These are phyloP conservation scores for Adelphocoris suturalis DNA, from an alignment of 2,888 invertebrate genomes.

Conservation along the genomic window DNA sequence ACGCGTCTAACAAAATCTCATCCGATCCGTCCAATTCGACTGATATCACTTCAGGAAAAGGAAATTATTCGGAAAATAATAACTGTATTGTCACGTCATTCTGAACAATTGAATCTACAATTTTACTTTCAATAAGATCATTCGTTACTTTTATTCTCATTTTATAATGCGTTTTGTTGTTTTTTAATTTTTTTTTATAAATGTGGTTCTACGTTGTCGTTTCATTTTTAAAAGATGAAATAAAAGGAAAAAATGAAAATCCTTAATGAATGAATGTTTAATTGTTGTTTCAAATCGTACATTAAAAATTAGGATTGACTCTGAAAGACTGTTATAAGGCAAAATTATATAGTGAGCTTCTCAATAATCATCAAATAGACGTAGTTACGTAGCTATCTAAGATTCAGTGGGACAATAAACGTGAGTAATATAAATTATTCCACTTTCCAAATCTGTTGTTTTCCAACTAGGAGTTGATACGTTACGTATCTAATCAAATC, in stretches of 20 bases:
- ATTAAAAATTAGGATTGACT: neutral
- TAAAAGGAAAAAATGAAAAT: too few species aligned
- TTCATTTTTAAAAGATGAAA: neutral
- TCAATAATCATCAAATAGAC: neutral
- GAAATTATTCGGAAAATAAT: slow-evolving; percentile 54
- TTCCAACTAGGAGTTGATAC: neutral
- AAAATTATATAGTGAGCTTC: slow-evolving; percentile 21
- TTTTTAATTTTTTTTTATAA: neutral
- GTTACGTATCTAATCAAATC: neutral
- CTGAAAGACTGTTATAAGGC: slow-evolving; percentile 7
- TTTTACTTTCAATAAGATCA: neutral
- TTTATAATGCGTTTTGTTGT: neutral
- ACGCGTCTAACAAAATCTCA: neutral
- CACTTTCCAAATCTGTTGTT: neutral
- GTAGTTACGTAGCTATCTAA: neutral
- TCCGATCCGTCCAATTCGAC: neutral
- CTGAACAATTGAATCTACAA: neutral
- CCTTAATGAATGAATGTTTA: too few species aligned
- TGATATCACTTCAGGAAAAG: neutral
- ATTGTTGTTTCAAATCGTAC: neutral
- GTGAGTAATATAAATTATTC: neutral
- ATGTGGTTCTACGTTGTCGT: neutral
- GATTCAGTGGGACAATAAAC: neutral
- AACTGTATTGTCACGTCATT: slow-evolving; percentile 60
- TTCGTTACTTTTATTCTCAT: neutral